These are phyloP conservation scores for Carapus acus DNA, from an alignment of 2,797 vertebrate genomes.

Conservation along the genomic window DNA sequence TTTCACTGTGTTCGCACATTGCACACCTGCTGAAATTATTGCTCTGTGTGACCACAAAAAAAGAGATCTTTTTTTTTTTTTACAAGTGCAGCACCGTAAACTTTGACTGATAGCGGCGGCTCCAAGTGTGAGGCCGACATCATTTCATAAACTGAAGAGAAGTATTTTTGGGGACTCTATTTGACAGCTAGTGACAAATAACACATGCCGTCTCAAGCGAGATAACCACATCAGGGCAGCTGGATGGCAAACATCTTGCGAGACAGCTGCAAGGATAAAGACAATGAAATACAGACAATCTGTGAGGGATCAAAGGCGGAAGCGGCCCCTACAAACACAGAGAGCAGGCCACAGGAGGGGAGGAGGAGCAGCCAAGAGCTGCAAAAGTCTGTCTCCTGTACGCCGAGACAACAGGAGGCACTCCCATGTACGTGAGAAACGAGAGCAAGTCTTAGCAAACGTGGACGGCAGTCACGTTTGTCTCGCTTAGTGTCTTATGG, in stretches of 20 bases:
- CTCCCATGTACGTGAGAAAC: neutral
- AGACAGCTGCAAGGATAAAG: slow-evolving; percentile 45
- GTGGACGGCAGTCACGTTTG: no score
- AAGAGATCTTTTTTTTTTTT: no score
- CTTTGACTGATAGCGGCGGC: slow-evolving; percentile 26
- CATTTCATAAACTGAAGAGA: slow-evolving; percentile 52
- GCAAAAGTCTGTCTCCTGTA: slow-evolving; percentile 18
- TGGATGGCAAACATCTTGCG: slow-evolving; percentile 35
- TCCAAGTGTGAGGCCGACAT: slow-evolving; percentile 40
- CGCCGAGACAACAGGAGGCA: slow-evolving; percentile 15
- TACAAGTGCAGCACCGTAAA: slow-evolving; percentile 26
- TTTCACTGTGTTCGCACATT: slow-evolving; percentile 26
- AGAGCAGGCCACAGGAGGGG: slow-evolving; percentile 39
- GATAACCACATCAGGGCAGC: slow-evolving; percentile 33
- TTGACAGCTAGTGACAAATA: slow-evolving; percentile 55
- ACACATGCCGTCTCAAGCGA: slow-evolving; percentile 51
- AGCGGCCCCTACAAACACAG: slow-evolving; percentile 40
- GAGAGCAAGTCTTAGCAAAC: no score
- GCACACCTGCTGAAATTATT: slow-evolving; percentile 34
- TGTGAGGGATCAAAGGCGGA: slow-evolving; percentile 34
- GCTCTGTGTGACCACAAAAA: slow-evolving; percentile 21
- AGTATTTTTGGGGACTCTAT: slow-evolving; percentile 45
- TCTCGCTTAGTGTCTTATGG: no score
- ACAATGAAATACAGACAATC: slow-evolving; percentile 30
- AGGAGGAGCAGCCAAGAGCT: slow-evolving; percentile 37